phyloP scores from a whole-genome alignment of 2,113 vertebrate genomes.

The Stegostoma tigrinum region DNA sequence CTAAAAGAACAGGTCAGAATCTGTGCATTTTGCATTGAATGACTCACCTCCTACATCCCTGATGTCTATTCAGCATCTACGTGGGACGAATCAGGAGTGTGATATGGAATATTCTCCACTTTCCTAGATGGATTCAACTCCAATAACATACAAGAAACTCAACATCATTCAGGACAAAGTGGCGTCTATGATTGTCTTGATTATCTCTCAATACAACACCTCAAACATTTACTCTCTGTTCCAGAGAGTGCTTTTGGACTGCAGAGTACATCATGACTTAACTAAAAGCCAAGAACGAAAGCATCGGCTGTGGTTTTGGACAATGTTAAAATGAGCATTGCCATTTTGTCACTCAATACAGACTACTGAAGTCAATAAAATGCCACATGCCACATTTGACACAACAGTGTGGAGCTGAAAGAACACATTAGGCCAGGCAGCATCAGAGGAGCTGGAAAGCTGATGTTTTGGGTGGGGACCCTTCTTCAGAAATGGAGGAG shows the following conservation, averaged over 20 bases:
- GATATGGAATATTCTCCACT: not conserved
- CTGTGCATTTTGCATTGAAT: not conserved
- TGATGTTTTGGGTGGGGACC: too few relatives aligned
- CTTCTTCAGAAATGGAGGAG: too few relatives aligned
- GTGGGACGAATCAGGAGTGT: not conserved
- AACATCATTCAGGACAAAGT: too few relatives aligned
- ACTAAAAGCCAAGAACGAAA: not conserved
- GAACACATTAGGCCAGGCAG: too few relatives aligned
- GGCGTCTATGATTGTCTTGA: too few relatives aligned
- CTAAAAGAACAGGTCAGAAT: not conserved
- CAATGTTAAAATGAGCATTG: not conserved
- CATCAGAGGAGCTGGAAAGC: too few relatives aligned
- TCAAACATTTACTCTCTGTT: too few relatives aligned
- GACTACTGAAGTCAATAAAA: not conserved
- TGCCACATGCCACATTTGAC: not conserved
- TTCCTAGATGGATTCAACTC: not conserved
- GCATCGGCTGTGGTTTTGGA: not conserved
- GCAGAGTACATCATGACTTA: not conserved
- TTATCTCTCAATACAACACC: too few relatives aligned
- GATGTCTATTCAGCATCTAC: not conserved
- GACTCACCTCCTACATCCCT: not conserved
- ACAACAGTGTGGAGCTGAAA: too few relatives aligned
- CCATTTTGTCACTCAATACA: not conserved
- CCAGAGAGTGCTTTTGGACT: too few relatives aligned
- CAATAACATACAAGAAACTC: not conserved